Conservation (phyloP, 2,113 vertebrate genomes). For the Sebastes schlegelii region DNA sequence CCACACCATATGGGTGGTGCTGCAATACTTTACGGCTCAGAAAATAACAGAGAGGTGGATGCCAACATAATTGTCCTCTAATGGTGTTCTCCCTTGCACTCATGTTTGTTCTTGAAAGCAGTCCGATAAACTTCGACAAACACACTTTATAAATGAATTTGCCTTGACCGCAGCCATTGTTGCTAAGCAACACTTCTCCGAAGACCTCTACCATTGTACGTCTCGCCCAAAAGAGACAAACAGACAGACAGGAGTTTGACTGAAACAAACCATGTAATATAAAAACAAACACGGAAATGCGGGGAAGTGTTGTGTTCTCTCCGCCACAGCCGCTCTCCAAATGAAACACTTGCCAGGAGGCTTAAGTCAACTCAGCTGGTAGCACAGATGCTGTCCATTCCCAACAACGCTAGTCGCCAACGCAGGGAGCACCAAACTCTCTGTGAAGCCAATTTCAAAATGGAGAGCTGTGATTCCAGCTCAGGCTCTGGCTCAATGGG, state of each 20-base stretch:
- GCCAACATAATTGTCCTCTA: constrained; percentile 3
- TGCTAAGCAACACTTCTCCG: constrained; percentile 54
- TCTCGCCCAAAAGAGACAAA: constrained; percentile 33
- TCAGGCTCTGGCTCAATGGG: constrained; percentile 42
- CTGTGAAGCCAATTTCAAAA: constrained; percentile 60
- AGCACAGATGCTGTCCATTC: constrained; percentile 57
- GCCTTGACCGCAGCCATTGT: constrained; percentile 24
- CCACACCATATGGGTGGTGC: not conserved
- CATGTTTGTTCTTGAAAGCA: constrained; percentile 7
- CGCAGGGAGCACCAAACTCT: constrained; percentile 24
- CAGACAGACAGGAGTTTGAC: constrained; percentile 55
- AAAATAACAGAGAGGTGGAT: not conserved
- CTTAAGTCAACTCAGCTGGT: constrained; percentile 67
- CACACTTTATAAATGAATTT: constrained; percentile 21
- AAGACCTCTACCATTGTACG: constrained; percentile 6
- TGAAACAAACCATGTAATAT: constrained; percentile 62
- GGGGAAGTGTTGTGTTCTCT: constrained; percentile 49
- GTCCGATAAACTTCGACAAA: constrained; percentile 28
- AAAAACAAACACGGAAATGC: constrained; percentile 45
- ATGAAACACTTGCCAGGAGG: constrained; percentile 58
- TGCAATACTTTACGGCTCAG: not conserved
- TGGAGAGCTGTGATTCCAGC: constrained; percentile 50
- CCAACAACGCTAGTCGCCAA: constrained; percentile 17
- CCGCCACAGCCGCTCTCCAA: constrained; percentile 35
- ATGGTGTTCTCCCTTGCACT: not conserved